Percentiles rank a stretch among this genome's conserved stretches.
These are phyloP conservation scores for Epinotia brunnichana DNA, from an alignment of 2,888 invertebrate genomes.

Conservation along the genomic window DNA sequence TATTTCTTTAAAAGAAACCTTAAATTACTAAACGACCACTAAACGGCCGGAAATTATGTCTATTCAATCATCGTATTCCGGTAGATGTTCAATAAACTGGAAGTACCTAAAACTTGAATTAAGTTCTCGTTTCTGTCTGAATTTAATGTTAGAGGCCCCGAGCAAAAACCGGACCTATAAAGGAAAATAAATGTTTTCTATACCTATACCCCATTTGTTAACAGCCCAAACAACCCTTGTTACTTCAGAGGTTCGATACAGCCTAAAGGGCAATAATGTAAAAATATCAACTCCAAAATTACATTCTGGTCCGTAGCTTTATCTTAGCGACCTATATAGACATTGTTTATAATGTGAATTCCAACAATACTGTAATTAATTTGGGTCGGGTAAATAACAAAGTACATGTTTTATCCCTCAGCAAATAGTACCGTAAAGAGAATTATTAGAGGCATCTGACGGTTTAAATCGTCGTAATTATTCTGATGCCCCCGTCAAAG, in stretches of 20 bases:
- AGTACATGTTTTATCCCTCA: slow-evolving; percentile 30
- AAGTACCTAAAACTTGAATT: slow-evolving; percentile 15
- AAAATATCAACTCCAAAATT: slow-evolving; percentile 33
- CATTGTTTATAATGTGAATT: slow-evolving; percentile 29
- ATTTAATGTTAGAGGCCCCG: neutral
- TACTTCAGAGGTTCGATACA: slow-evolving; percentile 28
- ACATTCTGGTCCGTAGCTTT: neutral
- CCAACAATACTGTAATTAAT: slow-evolving; percentile 27
- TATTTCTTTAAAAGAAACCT: too few relatives aligned
- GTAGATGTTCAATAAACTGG: slow-evolving; percentile 4
- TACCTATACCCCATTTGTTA: slow-evolving; percentile 26
- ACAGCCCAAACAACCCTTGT: slow-evolving; percentile 35
- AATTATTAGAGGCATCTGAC: slow-evolving; percentile 34
- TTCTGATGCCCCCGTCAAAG: slow-evolving; percentile 36
- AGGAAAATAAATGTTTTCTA: slow-evolving; percentile 31
- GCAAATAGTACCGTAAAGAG: slow-evolving; percentile 34
- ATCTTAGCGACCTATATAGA: slow-evolving; percentile 4
- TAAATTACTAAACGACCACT: neutral
- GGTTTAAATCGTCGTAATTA: slow-evolving; percentile 27
- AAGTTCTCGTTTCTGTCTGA: slow-evolving; percentile 20
- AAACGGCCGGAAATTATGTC: neutral
- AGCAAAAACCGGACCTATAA: slow-evolving; percentile 25
- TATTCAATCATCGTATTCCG: neutral
- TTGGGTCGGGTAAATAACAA: slow-evolving; percentile 24
- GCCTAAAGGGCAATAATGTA: slow-evolving; percentile 19